These are phyloP conservation scores for Mayetiola destructor DNA, from an alignment of 2,888 invertebrate genomes.

Conservation along the genomic window DNA sequence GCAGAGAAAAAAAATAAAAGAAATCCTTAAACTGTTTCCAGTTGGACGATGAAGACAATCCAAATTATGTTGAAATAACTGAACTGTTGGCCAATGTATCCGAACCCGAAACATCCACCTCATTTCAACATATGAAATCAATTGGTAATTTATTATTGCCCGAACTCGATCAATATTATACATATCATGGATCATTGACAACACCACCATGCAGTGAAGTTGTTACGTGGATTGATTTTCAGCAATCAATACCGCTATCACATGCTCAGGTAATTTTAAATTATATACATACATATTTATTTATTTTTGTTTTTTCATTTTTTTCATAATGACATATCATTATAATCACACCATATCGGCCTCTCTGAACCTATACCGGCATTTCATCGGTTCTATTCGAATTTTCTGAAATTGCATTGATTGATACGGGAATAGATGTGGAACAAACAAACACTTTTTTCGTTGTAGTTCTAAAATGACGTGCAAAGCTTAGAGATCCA, in stretches of 20 bases:
- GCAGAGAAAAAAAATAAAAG: no score
- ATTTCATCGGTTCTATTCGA: no score
- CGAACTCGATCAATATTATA: slow-evolving; percentile 54
- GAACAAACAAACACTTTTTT: no score
- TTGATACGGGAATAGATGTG: no score
- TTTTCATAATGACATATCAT: no score
- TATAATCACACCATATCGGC: no score
- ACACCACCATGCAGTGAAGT: slow-evolving; percentile 67
- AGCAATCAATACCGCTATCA: slow-evolving; percentile 51
- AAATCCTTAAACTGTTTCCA: neutral
- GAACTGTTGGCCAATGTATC: slow-evolving; percentile 41
- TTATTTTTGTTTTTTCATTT: no score
- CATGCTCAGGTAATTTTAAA: slow-evolving; percentile 44
- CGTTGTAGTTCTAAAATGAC: no score
- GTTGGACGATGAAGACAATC: slow-evolving; percentile 2
- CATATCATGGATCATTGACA: slow-evolving; percentile 71
- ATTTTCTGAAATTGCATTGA: no score
- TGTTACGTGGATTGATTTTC: slow-evolving; percentile 75
- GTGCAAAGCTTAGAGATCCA: no score
- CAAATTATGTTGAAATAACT: slow-evolving; percentile 35
- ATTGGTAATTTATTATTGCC: slow-evolving; percentile 41
- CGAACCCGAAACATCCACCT: slow-evolving; percentile 38
- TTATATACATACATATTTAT: no score
- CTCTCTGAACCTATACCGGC: no score
- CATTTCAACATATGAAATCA: slow-evolving; percentile 38